Evolutionary conservation across 2,888 invertebrate species (phyloP), one percentile per base, ranked within the genome.

Genomic region (Folsomia candida): DNA sequence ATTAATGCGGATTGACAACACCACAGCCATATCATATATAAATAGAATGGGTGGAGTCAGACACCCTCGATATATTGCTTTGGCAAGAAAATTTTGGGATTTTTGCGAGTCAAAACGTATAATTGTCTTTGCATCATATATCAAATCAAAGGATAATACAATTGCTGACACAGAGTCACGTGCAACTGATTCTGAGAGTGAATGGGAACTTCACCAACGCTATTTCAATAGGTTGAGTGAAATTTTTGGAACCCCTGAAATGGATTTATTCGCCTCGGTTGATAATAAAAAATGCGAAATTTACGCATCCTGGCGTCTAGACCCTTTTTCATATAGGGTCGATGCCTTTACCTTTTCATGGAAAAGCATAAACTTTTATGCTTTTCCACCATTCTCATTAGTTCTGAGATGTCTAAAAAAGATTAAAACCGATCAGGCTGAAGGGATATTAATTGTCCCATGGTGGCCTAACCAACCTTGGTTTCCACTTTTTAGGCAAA

Each of bases 301-400:
- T 28, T 74, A 71, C 59, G 66, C 66, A 6, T 64, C 70, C 0
- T 71, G 59, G 58, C 37, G 58, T 6, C 69, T 64, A 18, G 68
- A 68, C 58, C 64, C 67, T 1, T 54, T 25, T 28, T 51, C 64
- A 22, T n/a, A 24, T 14, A n/a, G n/a, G 1, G 62, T 74, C 9
- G 69, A 74, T 28, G 69, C 67, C 1, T 74, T 74, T 58, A 74
- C 69, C 6, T 24, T 67, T 2, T 14, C 11, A 2, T 74, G 74
- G 73, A 3, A 4, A 22, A 0, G 25, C 25, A n/a, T 62, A 54
- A n/a, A 25, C 14, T 26, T 71, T 25, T 74, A 74, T 63, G 57
- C 63, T 1, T 74, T 71, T 54, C 74, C 74, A 9, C 73, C 73
- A 1, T 58, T 71, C 24, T 26, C 22, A 14, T 14, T 73, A 26